phyloP scores from a whole-genome alignment of 1,140 invertebrate species.

The Riptortus pedestris region DNA sequence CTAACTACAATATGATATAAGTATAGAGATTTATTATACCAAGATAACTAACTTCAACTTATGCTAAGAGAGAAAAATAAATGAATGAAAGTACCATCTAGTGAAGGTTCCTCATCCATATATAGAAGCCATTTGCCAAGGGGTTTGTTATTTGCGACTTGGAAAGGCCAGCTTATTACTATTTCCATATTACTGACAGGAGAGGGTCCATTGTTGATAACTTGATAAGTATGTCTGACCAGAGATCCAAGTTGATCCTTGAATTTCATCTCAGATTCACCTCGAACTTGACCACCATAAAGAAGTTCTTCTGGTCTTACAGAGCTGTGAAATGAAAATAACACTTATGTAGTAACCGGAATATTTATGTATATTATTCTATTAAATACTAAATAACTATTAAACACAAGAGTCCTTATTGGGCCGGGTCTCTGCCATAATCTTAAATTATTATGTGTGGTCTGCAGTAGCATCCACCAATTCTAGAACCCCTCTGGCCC shows the following conservation, averaged over 20 bases:
- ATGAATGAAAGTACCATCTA: too few species aligned
- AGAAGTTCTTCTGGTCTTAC: conserved; percentile 65
- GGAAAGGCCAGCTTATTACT: conserved; percentile 79
- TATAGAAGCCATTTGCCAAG: conserved; percentile 86
- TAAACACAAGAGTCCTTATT: too few species aligned
- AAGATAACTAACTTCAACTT: too few species aligned
- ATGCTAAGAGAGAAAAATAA: too few species aligned
- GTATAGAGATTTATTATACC: too few species aligned
- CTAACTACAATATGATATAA: too few species aligned
- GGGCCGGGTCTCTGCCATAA: too few species aligned
- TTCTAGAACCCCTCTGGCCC: too few species aligned
- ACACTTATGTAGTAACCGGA: too few species aligned
- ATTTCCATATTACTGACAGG: conserved; percentile 65
- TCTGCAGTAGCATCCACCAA: too few species aligned
- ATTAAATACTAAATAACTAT: too few species aligned
- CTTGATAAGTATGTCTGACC: conserved; percentile 74
- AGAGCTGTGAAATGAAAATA: conserved; percentile 40
- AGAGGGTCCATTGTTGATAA: conserved; percentile 81
- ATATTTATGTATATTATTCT: neutral
- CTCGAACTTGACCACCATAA: conserved; percentile 73
- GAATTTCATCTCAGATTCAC: conserved; percentile 69
- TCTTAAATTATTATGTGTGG: too few species aligned
- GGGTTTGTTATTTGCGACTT: conserved; percentile 63
- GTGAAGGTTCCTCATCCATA: conserved; percentile 63
- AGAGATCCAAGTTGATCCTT: conserved; percentile 76